Evolutionary conservation across 2,113 vertebrate genomes (phyloP).

Genomic region (Marmota flaviventris): DNA sequence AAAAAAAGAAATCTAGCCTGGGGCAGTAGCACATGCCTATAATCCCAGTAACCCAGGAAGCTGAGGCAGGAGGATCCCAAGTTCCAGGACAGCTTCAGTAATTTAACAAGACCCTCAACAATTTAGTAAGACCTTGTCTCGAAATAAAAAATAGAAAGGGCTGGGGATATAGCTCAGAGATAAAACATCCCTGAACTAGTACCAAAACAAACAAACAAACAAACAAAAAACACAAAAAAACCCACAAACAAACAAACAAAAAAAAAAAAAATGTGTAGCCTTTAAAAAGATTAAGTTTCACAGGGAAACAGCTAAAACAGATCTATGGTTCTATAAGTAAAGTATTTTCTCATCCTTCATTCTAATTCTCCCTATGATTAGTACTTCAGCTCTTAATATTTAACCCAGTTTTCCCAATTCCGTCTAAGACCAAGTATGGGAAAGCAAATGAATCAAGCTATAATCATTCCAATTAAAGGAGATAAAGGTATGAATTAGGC

Average conservation of each 20-base stretch:
- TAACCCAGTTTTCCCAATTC: background rate
- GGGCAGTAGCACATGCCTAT: background rate
- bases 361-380: conserved; percentile 32
- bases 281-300: conserved; percentile 44
- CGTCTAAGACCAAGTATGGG: background rate
- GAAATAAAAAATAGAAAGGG: background rate
- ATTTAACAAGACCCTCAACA: background rate
- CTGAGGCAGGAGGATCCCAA: background rate
- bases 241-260: background rate
- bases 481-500: background rate
- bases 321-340: background rate
- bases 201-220: background rate
- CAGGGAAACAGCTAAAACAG: conserved; percentile 49
- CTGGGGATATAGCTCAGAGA: background rate
- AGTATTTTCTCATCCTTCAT: conserved; percentile 32
- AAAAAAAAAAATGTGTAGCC: background rate
- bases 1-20: background rate
- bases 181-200: background rate
- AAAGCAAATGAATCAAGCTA: conserved; percentile 50
- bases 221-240: background rate
- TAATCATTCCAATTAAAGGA: conserved; percentile 50
- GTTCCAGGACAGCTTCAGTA: background rate
- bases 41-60: background rate
- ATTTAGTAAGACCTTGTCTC: background rate
- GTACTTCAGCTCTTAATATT: background rate